phyloP scores from a whole-genome alignment of 2,797 vertebrate genomes.

The Loriculus beryllinus region DNA sequence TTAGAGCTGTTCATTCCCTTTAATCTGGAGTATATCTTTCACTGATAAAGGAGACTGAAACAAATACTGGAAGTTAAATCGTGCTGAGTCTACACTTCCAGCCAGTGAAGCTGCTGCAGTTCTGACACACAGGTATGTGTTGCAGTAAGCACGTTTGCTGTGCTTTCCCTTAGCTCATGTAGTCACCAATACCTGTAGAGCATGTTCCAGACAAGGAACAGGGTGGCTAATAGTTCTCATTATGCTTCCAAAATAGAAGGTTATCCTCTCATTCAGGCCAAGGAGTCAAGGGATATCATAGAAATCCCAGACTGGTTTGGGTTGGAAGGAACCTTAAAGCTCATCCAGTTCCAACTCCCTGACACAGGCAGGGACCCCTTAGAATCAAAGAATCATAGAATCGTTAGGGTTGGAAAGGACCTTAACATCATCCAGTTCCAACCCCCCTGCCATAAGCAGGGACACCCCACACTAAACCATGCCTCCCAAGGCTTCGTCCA shows the following conservation, averaged over 20 bases:
- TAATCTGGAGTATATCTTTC: neutral
- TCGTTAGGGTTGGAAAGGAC: too few species aligned
- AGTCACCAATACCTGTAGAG: neutral
- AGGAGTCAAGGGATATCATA: neutral
- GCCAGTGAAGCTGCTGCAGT: neutral
- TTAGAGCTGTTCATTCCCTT: neutral
- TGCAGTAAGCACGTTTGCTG: neutral
- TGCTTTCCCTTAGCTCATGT: neutral
- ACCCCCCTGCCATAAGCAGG: too few species aligned
- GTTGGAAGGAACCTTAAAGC: neutral
- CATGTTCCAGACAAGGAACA: fast-evolving
- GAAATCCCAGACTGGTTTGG: neutral
- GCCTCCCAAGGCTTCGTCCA: too few species aligned
- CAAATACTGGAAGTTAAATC: neutral
- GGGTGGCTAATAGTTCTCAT: neutral
- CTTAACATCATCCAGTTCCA: too few species aligned
- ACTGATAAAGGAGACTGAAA: neutral
- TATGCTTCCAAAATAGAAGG: neutral
- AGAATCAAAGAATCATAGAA: too few species aligned
- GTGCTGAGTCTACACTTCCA: neutral
- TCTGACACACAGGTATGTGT: neutral
- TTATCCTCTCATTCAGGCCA: neutral
- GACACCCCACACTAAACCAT: too few species aligned
- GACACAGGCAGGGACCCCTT: too few species aligned
- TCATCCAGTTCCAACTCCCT: too few species aligned